Percentiles rank a stretch among this genome's conserved stretches.
These are phyloP conservation scores for Dolichoris vasculosae DNA, from an alignment of 1,140 invertebrate species.

Conservation along the genomic window DNA sequence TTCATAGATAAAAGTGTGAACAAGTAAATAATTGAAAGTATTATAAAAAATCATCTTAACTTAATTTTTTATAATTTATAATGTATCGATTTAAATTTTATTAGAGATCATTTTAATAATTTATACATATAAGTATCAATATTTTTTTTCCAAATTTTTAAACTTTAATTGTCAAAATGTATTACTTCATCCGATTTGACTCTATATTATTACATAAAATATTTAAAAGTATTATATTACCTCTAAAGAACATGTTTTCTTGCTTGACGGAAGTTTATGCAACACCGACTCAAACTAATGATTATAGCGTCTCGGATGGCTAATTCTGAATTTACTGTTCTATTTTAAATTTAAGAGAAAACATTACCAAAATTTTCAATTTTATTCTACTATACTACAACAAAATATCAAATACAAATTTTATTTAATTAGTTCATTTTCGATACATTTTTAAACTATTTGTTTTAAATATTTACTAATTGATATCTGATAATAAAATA, in stretches of 20 bases:
- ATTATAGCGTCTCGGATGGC: background rate
- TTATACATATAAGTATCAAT: too few species aligned
- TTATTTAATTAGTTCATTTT: background rate
- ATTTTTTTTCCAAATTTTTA: background rate
- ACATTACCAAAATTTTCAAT: background rate
- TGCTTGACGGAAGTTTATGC: constrained; percentile 22
- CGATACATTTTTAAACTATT: too few species aligned
- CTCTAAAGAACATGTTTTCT: constrained; percentile 10
- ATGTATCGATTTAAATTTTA: too few species aligned
- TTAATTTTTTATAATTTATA: too few species aligned
- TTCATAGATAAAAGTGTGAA: too few species aligned
- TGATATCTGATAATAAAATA: too few species aligned
- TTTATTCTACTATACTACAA: background rate
- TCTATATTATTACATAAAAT: background rate
- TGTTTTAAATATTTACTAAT: too few species aligned
- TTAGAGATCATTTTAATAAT: too few species aligned
- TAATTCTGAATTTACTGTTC: background rate
- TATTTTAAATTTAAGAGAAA: constrained; percentile 13
- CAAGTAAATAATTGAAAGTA: too few species aligned
- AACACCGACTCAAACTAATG: constrained; percentile 15
- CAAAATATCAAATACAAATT: background rate
- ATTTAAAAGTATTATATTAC: background rate
- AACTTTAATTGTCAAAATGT: background rate
- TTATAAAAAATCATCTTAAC: too few species aligned
- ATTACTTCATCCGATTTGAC: background rate